A percentile compares a stretch with the other conserved stretches of the same genome.
Conservation (phyloP, 2,113 vertebrate genomes). For the Piaya cayana region DNA sequence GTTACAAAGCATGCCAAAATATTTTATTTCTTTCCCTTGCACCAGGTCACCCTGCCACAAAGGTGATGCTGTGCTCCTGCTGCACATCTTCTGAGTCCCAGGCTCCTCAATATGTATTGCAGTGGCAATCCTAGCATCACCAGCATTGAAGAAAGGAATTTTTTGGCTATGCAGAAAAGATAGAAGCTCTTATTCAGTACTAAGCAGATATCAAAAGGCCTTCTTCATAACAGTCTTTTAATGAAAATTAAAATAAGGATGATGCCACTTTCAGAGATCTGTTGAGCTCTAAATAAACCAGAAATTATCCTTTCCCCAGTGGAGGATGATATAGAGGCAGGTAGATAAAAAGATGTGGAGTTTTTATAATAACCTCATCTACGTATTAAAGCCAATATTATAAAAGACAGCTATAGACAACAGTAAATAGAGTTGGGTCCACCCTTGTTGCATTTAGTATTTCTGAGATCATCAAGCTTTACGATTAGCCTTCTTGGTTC, state of each 20-base stretch:
- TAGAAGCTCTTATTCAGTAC: neutral
- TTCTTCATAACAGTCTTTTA: neutral
- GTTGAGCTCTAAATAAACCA: conserved; percentile 48
- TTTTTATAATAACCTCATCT: conserved; percentile 19
- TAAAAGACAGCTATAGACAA: neutral
- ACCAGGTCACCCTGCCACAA: neutral
- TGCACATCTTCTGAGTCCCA: neutral
- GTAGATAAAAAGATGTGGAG: conserved; percentile 11
- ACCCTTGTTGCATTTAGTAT: neutral
- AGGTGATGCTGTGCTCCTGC: neutral
- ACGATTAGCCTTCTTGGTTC: neutral
- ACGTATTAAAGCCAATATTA: neutral
- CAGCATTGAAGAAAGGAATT: neutral
- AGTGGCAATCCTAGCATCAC: neutral
- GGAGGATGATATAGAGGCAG: neutral
- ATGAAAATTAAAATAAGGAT: conserved; percentile 63
- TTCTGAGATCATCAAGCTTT: neutral
- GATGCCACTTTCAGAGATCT: conserved; percentile 45
- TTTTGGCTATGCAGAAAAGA: neutral
- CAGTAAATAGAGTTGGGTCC: neutral
- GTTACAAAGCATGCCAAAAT: conserved; percentile 15
- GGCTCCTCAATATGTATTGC: neutral
- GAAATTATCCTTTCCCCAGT: conserved; percentile 10
- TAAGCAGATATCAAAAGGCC: conserved; percentile 36
- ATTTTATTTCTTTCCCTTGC: neutral